Evolutionary conservation across 2,113 vertebrate species (phyloP), one percentile per base, ranked within the genome.

Genomic region (Australoheros scitulus): DNA sequence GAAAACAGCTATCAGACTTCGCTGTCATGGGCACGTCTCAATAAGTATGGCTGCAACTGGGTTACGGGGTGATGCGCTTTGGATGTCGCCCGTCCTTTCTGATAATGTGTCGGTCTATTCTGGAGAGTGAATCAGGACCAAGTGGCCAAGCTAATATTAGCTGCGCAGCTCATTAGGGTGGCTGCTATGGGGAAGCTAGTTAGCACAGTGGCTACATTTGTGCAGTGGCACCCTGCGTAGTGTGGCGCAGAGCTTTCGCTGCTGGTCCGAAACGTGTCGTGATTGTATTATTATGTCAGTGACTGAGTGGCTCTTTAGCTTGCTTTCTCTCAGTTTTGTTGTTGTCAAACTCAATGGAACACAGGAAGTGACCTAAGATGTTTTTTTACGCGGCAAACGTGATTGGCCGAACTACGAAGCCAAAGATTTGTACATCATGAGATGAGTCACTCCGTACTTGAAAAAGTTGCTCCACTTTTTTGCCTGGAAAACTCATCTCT

Each of bases 291-390:
- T 29, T 70, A 24, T 24, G 18, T 22, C 20, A 10, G 22, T 1
- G 1, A 1, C 9, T 9, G 18, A 17, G 38, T 3, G 1, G 3
- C 0, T 7, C 9, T 72, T 50, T 76, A 36, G 24, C 32, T n/a
- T 14, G 7, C 47, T 13, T 20, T 57, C 1, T 22, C 11, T 5
- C 3, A 14, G 6, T 38, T 80, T 60, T 22, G 17, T 7, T 65
- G 24, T 34, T 52, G 22, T 26, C 9, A 38, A 50, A 3, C 47
- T 11, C 47, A 22, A 3, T 55, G 26, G 26, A 0, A 83, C 34
- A n/a, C 52, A 65, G 89, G 89, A 92, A 88, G 76, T 83, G 60
- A 72, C 24, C 4, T 15, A 22, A 41, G 5, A 22, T 7, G 61
- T 17, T 70, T 70, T 70, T 55, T 52, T 38, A 15, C 5, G 1